A percentile compares a stretch with the other conserved stretches of the same genome.
phyloP scores from a whole-genome alignment of 2,797 vertebrate genomes.

The Sebastiscus albofasciatus region DNA sequence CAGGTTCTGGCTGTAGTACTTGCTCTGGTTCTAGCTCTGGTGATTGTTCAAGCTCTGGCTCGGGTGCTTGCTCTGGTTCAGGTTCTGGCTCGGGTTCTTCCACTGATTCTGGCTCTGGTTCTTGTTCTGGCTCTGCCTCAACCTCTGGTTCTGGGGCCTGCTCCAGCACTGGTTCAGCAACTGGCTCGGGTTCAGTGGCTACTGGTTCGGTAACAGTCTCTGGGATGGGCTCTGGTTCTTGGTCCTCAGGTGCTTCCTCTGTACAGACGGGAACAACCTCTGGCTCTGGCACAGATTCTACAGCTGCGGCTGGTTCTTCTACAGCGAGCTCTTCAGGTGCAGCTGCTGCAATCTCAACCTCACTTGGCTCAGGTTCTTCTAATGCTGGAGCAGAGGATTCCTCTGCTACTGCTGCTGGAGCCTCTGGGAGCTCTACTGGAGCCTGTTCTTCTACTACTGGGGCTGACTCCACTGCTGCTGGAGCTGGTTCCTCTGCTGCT shows the following conservation, averaged over 20 bases:
- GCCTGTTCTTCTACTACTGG: neutral
- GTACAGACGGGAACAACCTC: conserved; percentile 35
- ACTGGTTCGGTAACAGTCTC: conserved; percentile 56
- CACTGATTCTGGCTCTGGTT: conserved; percentile 3
- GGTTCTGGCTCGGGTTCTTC: conserved; percentile 11
- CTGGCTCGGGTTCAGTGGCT: conserved; percentile 18
- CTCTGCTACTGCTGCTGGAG: neutral
- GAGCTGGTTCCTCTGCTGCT: neutral
- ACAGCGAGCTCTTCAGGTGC: conserved; percentile 16
- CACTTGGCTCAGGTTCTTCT: conserved; percentile 20
- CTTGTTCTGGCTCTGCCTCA: conserved; percentile 6
- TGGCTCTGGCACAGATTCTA: conserved; percentile 39
- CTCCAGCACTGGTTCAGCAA: conserved; percentile 33
- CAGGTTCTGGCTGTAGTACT: conserved; percentile 24
- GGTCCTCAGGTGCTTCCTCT: conserved; percentile 19
- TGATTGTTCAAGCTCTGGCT: conserved; percentile 31
- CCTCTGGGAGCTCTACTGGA: neutral
- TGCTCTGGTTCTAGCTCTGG: conserved; percentile 23
- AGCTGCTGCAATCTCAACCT: conserved; percentile 24
- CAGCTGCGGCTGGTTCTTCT: conserved; percentile 35
- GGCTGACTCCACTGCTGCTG: neutral
- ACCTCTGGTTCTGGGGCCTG: conserved; percentile 17
- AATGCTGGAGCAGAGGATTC: conserved; percentile 9
- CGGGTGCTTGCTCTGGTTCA: conserved; percentile 24
- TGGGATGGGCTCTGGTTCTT: conserved; percentile 45